Evolutionary conservation across 2,797 vertebrate genomes (phyloP).

Genomic region (Gymnocypris eckloni): DNA sequence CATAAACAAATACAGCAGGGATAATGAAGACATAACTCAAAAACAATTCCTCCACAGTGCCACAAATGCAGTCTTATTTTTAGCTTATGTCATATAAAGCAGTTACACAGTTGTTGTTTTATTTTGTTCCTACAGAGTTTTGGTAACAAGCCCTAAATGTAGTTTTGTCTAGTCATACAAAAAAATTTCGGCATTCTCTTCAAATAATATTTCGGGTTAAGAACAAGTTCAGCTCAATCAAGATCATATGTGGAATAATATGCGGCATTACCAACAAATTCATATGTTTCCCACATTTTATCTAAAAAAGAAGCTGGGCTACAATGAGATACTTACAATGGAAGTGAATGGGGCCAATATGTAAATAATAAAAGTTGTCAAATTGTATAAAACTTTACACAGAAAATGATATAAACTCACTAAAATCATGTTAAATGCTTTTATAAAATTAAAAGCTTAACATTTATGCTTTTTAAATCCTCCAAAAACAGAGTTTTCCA

Average conservation of each 20-base stretch:
- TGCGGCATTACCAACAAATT: neutral
- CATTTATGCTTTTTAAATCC: neutral
- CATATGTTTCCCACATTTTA: neutral
- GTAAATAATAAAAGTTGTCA: neutral
- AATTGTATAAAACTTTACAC: neutral
- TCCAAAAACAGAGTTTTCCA: neutral
- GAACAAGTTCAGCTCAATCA: slow-evolving; percentile 6
- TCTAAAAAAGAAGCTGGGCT: neutral
- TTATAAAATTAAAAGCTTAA: neutral
- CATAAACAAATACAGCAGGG: slow-evolving; percentile 3
- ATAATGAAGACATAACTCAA: slow-evolving; percentile 24
- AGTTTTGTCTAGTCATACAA: neutral
- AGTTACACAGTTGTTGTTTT: neutral
- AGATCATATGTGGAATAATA: neutral
- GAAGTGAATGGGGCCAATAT: neutral
- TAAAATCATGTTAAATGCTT: neutral
- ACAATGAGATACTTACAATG: neutral
- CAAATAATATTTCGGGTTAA: neutral
- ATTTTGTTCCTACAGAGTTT: neutral
- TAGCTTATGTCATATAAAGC: neutral
- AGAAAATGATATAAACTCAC: neutral
- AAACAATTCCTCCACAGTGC: neutral
- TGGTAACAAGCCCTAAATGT: neutral
- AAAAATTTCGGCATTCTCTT: neutral
- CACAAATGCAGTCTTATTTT: slow-evolving; percentile 2